Evolutionary conservation across 2,113 vertebrate genomes (phyloP), one percentile per base, ranked within the genome.

Genomic region (Microcebus lehilahytsara): DNA sequence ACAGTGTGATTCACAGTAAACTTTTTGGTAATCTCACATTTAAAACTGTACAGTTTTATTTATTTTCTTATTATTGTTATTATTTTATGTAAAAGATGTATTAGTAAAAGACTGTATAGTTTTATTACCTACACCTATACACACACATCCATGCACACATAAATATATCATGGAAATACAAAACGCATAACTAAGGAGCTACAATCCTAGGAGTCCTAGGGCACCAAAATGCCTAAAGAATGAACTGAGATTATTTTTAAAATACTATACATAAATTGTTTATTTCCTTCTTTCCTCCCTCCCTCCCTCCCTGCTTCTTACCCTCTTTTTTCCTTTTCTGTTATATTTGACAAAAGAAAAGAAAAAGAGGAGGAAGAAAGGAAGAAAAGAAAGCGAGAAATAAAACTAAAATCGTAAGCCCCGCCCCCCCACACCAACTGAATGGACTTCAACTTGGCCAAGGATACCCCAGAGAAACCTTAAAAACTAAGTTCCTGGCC

Each of bases 1-100:
- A 42, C 19, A 67, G 30, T 49, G n/a, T 25, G 58, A 56, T 81
- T 96, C 88, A 72, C 32, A 71, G 20, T 49, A n/a, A 89, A 77
- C 66, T n/a, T 34, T 96, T 72, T 78, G 23, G 53, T 51, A 96
- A 91, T 53, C 56, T 93, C 56, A 84, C 40, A 75, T 93, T 95
- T 84, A 83, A 97, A 96, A 69, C 30, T 40, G 42, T 27, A 62
- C 42, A 71, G 4, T 72, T 87, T 83, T 25, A 64, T 86, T 90
- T 64, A 64, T 30, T 64, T 27, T 62, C 9, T 62, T 62, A 6
- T 30, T 27, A 64, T 64, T 64, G 27, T 62, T 27, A 64, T 64
- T 64, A 64, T 64, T 64, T 64, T 64, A 64, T 25, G 11, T 30
- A 64, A 64, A 64, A 64, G 62, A 64, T 30, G 27, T 64, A 27